Base-by-base conservation (phyloP, 2,888 invertebrate species). In the Chrysomela aeneicollis region DNA sequence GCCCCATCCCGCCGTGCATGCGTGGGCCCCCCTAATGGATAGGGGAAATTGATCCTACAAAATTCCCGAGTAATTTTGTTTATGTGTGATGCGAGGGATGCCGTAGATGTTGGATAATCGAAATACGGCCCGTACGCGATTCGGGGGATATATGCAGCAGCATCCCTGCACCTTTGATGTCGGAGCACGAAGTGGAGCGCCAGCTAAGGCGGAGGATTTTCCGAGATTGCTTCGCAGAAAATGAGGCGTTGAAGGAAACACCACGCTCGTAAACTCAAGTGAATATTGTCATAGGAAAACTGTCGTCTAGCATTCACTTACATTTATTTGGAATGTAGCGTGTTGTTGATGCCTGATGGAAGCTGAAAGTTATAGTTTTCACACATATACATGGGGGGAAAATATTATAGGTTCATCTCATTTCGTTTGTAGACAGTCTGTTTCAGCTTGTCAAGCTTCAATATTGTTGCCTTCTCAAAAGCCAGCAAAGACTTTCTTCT, bases 61-160 rank as follows among this genome's bases (percentile, higher is more conserved):
- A 81, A 81, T 81, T 81, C 79, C n/a, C 79, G 73, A 73, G 79
- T 78, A 81, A 80, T 80, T 80, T 79, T 77, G 78, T 78, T 71
- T 71, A 71, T 71, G 70, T 71, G 70, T 66, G 65, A 61, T 66
- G 64, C 65, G 64, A 64, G 74, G 74, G 74, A 74, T 72, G 74
- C 76, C 73, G 73, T 69, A 73, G 74, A 71, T 73, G 73, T 60
- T 68, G 68, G 70, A 69, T 69, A 69, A 69, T 67, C 69, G 69
- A 69, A 69, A 69, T 69, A 69, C 67, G 69, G 69, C 69, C 70
- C 67, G 59, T 63, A 66, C 68, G 69, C 66, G 71, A 67, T 67
- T 60, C 54, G 37, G 46, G 19, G 30, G 42, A 52, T 46, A 46
- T 46, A 32, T 8, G 26, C 57, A 37, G 22, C 42, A 55, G 21